Base-by-base conservation (phyloP, 2,888 invertebrate species). In the Drosophila subquinaria region DNA sequence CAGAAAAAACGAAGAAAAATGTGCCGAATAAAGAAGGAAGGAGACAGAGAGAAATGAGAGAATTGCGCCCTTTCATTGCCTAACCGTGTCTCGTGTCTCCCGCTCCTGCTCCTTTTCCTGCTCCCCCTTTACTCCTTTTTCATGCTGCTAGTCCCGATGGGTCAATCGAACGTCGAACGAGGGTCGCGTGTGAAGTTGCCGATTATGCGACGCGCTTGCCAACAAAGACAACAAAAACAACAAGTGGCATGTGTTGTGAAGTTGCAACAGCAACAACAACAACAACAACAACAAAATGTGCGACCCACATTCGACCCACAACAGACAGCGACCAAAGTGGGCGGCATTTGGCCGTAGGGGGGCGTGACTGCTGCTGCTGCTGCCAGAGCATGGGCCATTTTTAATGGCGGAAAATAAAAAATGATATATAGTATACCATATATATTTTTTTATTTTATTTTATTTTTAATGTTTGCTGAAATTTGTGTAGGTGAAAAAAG, bases 241-340 rank as follows among this genome's bases (percentile, higher is more conserved):
- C 27, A 27, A 23, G 20, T 20, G 45, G 27, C 8, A 43, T 36
- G 50, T n/a, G 33, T 23, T 76, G 89, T 87, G 87, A 81, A 85
- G 83, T 76, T 62, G 79, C 72, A 56, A 60, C 43, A 66, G 55
- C 52, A 27, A 27, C 27, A 61, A 27, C 27, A 27, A 27, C 51
- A 27, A 27, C 27, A 61, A 27, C 27, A 27, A 27, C 51, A 72
- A 73, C 64, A 77, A 78, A 77, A 76, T 69, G 57, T 82, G 80
- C 90, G 90, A 91, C 90, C 90, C 91, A 91, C 89, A 89, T 91
- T 90, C 90, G 83, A 82, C 83, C 82, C 88, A 81, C 81, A 87
- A 81, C 74, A 71, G 76, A 78, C 27, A 27, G 5, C 72, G 68
- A 76, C 69, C 23, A 36, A 23, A 23, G 51, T 33, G 42, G 48